Conservation (phyloP, 64 coral and sea anemone genomes). For the Actinia tenebrosa region DNA sequence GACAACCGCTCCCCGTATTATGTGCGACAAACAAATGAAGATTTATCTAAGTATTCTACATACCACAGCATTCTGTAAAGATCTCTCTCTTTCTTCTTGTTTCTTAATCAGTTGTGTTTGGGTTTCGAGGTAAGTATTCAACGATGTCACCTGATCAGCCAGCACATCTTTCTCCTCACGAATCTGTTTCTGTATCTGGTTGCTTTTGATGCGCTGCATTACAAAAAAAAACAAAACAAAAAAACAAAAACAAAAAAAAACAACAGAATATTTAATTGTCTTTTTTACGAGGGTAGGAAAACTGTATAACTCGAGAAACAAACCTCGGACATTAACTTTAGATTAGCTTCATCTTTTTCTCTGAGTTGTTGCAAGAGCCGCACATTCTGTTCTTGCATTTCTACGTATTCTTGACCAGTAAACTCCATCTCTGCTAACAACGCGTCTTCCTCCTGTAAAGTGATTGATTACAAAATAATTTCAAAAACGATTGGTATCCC, state of each 20-base stretch:
- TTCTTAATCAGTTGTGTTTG: conserved; percentile 92
- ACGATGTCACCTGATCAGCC: conserved; percentile 86
- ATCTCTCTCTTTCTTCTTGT: conserved; percentile 81
- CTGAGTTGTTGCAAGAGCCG: conserved; percentile 74
- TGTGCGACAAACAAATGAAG: no score
- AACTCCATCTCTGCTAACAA: conserved; percentile 96
- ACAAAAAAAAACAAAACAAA: neutral
- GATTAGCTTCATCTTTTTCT: conserved; percentile 94
- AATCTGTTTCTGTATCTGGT: conserved; percentile 96
- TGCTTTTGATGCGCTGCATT: conserved; percentile 88
- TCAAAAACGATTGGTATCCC: no score
- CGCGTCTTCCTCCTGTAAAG: conserved; percentile 81
- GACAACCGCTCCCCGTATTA: no score
- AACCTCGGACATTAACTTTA: conserved; percentile 97
- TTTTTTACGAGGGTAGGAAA: no score
- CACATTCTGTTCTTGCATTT: conserved; percentile 97
- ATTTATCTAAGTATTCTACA: neutral
- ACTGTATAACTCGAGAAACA: neutral
- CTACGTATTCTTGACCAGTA: conserved; percentile 90
- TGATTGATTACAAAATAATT: neutral
- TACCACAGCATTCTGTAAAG: conserved; percentile 80
- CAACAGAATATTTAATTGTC: neutral
- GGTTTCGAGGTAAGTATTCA: conserved; percentile 79
- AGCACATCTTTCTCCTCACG: conserved; percentile 94
- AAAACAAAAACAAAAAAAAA: neutral